phyloP scores from a whole-genome alignment of 2,888 invertebrate genomes.

The Cephalotes varians region DNA sequence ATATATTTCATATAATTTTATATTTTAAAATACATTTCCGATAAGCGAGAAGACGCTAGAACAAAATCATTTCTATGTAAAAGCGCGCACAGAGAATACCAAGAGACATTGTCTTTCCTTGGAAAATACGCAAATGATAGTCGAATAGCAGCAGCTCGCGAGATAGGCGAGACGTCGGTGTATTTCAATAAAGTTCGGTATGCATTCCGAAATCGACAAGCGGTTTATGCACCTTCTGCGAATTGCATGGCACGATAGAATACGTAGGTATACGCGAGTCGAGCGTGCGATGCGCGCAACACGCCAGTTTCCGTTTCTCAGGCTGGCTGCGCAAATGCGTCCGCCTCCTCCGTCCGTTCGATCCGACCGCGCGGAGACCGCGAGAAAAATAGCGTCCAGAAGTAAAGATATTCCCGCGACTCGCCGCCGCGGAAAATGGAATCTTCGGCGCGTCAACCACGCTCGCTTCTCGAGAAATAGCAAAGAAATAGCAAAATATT shows the following conservation, averaged over 20 bases:
- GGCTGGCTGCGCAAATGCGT: conserved; percentile 30
- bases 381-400: conserved; percentile 62
- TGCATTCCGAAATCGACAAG: conserved; percentile 63
- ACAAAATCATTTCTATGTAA: conserved; percentile 23
- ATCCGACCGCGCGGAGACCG: conserved; percentile 50
- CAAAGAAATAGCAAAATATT: conserved; percentile 61
- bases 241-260: conserved; percentile 61
- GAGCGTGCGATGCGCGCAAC: conserved; percentile 60
- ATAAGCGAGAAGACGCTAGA: background rate
- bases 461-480: conserved; percentile 60
- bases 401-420: conserved; percentile 66
- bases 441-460: conserved; percentile 70
- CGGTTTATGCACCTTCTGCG: conserved; percentile 65
- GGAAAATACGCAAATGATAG: conserved; percentile 48
- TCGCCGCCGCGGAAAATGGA: conserved; percentile 72
- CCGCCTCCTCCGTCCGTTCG: background rate
- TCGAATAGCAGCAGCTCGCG: conserved; percentile 24
- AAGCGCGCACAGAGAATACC: background rate
- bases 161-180: conserved; percentile 61
- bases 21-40: background rate
- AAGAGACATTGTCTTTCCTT: conserved; percentile 30
- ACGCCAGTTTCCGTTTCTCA: conserved; percentile 61
- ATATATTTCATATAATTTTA: background rate
- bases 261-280: conserved; percentile 57
- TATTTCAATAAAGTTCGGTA: conserved; percentile 71